Evolutionary conservation across 2,113 vertebrate species (phyloP).

Genomic region (Proteles cristata): DNA sequence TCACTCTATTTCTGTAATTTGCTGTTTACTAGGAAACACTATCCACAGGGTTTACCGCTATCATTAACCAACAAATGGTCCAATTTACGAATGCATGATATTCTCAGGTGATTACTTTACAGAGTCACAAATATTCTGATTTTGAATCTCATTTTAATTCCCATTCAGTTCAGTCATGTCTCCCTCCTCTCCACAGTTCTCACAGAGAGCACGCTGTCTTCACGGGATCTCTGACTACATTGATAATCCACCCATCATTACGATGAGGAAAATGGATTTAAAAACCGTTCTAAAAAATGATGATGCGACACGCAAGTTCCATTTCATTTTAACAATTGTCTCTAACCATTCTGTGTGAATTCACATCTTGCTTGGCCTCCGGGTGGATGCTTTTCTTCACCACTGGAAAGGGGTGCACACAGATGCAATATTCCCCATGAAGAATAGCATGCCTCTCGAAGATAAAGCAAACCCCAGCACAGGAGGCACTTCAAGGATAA

Average conservation of each 20-base stretch:
- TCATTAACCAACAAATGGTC: not conserved
- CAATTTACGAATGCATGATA: not conserved
- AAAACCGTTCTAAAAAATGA: not conserved
- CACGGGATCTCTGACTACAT: not conserved
- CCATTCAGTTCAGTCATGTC: not conserved
- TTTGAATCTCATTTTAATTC: not conserved
- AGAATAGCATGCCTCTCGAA: not conserved
- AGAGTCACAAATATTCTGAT: not conserved
- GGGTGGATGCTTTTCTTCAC: not conserved
- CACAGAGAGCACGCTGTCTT: not conserved
- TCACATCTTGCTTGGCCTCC: not conserved
- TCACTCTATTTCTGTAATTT: not conserved
- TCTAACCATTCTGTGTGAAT: not conserved
- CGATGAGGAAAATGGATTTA: not conserved
- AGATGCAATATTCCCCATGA: not conserved
- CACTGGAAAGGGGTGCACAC: not conserved
- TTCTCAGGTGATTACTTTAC: not conserved
- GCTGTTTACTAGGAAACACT: not conserved
- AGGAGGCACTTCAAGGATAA: not conserved
- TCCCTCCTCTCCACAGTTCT: not conserved
- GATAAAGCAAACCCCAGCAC: not conserved
- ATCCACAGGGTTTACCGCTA: not conserved
- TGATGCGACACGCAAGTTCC: not conserved
- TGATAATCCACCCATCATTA: not conserved
- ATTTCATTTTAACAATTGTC: not conserved